Base-by-base conservation (phyloP, 92 coral and sea anemone species). In the Montipora capitata region DNA sequence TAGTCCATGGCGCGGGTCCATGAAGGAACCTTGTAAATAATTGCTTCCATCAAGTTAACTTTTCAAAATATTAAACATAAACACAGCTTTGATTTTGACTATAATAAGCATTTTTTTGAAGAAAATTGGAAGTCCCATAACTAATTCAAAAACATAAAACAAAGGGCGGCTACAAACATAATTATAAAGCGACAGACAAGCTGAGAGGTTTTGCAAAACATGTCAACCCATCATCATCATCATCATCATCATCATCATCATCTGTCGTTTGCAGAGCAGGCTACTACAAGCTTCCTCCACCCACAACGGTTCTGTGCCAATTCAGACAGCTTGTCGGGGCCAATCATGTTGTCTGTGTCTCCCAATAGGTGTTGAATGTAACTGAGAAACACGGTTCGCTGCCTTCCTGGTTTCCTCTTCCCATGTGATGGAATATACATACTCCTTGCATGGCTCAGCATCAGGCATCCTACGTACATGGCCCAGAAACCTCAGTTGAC, bases 321-420 rank as follows among this genome's bases (percentile, higher is more conserved):
- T 62, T 62, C 67, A 14, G 27, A 62, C 67, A 62, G 67, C 67
- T 62, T 20, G 41, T 27, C 41, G 13, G 40, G 41, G 41, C 41
- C 11, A 0, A 1, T 20, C 41, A 18, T 7, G 70, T 27, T 65
- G 41, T 65, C 70, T 3, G 70, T 4, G 13, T 62, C 67, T 5
- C 67, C 67, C 67, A 62, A n/a, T 13, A 62, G 67, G 27, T 8
- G 27, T 14, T 62, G 67, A 13, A 62, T 62, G 27, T 62, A 62
- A 2, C 12, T 65, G 70, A 27, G 40, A 27, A 65, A 65, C 70
- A 65, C 14, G 70, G 41, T 20, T 65, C 70, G 43, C 6, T 65
- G 70, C 41, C 70, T 65, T 71, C 76, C 56, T 12, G 76, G 35
- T 71, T 71, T 71, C 56, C 76, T 71, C 51, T 41, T 71, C 27